These are phyloP conservation scores for Clanis bilineata DNA, from an alignment of 2,888 invertebrate genomes.

Conservation along the genomic window DNA sequence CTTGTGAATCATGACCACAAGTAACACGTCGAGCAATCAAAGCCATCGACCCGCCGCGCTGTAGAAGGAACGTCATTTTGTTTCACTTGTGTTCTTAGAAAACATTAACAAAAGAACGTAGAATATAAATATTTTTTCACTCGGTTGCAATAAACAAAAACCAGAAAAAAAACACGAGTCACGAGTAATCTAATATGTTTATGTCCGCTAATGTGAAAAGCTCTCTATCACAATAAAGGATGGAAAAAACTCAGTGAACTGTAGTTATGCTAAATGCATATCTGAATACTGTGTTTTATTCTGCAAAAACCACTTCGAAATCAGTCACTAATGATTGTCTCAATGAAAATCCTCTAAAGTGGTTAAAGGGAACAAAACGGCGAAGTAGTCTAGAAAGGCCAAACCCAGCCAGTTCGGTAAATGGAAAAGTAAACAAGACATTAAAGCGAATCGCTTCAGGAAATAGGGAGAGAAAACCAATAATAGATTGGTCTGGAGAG, in stretches of 20 bases:
- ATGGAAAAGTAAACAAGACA: conserved; percentile 14
- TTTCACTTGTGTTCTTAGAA: background rate
- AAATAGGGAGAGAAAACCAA: conserved; percentile 10
- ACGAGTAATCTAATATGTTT: no score
- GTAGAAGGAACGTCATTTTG: conserved; percentile 12
- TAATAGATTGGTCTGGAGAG: conserved; percentile 6
- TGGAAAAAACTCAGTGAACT: no score
- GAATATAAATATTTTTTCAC: no score
- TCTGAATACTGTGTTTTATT: no score
- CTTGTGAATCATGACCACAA: conserved; percentile 40
- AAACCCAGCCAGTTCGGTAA: background rate
- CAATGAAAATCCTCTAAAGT: background rate
- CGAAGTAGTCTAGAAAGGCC: background rate
- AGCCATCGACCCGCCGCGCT: conserved; percentile 30
- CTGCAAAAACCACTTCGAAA: no score
- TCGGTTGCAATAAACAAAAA: no score
- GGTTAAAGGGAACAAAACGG: background rate
- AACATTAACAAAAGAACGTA: background rate
- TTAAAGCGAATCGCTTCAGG: conserved; percentile 7
- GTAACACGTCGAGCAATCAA: conserved; percentile 27
- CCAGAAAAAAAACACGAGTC: no score
- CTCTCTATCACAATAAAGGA: no score
- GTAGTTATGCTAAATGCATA: no score
- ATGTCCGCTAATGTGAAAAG: no score
- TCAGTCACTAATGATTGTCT: no score